Percentiles rank a stretch among this genome's conserved stretches.
These are phyloP conservation scores for Esperia sulphurella DNA, from an alignment of 2,888 invertebrate genomes.

Conservation along the genomic window DNA sequence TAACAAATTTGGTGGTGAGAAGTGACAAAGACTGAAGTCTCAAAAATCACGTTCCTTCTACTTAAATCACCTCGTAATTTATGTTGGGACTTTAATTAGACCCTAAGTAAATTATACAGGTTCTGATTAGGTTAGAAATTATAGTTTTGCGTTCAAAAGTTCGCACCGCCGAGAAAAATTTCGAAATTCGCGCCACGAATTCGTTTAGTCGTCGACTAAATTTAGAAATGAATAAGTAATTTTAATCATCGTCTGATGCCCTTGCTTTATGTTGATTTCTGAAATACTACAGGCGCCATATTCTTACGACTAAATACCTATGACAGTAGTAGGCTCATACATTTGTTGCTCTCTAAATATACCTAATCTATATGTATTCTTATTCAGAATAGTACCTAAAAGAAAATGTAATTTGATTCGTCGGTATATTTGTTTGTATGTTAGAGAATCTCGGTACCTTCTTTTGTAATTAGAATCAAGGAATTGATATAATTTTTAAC, in stretches of 20 bases:
- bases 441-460: conserved; percentile 67
- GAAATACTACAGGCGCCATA: conserved; percentile 19
- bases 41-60: conserved; percentile 66
- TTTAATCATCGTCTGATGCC: neutral
- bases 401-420: conserved; percentile 40
- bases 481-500: conserved; percentile 16
- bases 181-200: conserved; percentile 55
- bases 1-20: conserved; percentile 61
- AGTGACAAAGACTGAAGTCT: conserved; percentile 64
- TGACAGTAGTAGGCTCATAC: conserved; percentile 9
- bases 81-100: conserved; percentile 51
- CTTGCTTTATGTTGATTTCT: neutral
- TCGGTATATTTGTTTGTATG: conserved; percentile 45
- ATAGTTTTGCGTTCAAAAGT: conserved; percentile 44
- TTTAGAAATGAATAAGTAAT: neutral
- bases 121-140: conserved; percentile 78
- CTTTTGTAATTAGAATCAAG: conserved; percentile 31
- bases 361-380: conserved; percentile 8
- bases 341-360: conserved; percentile 47
- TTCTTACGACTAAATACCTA: conserved; percentile 13
- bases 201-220: conserved; percentile 37
- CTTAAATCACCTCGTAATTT: conserved; percentile 80
- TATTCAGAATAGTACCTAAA: conserved; percentile 44
- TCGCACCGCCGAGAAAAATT: conserved; percentile 52
- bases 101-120: conserved; percentile 78